Conservation (phyloP, 2,113 vertebrate genomes). For the Genyomyrus donnyi region DNA sequence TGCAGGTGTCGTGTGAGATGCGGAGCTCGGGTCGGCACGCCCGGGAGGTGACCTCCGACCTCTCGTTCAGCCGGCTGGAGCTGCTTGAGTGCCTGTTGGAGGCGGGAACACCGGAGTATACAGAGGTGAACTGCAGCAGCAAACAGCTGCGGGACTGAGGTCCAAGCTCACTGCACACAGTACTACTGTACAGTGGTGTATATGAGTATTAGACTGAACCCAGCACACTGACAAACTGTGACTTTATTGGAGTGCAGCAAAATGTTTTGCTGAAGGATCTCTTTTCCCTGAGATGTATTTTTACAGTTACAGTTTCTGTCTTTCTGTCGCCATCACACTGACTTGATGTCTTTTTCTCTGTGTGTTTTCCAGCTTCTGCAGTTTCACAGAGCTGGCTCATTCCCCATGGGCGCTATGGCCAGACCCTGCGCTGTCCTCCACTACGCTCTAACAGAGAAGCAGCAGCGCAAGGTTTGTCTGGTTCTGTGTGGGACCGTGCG, state of each 20-base stretch:
- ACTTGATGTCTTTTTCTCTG: neutral
- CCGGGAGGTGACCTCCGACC: slow-evolving; percentile 60
- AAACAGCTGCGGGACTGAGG: neutral
- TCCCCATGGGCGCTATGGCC: slow-evolving; percentile 58
- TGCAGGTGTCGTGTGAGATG: slow-evolving; percentile 75
- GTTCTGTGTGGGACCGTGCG: neutral
- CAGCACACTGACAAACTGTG: neutral
- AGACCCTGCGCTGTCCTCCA: slow-evolving; percentile 74
- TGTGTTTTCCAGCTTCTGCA: slow-evolving; percentile 61
- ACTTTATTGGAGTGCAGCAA: neutral
- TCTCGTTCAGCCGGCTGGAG: slow-evolving; percentile 76
- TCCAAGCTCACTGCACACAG: neutral
- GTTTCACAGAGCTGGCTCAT: slow-evolving; percentile 64
- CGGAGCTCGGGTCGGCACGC: slow-evolving; percentile 48
- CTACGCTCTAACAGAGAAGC: slow-evolving; percentile 66
- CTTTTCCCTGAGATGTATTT: neutral
- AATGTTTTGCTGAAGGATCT: neutral
- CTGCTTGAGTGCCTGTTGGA: slow-evolving; percentile 79
- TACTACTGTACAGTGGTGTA: neutral
- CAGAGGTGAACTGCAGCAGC: slow-evolving; percentile 58
- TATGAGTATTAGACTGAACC: neutral
- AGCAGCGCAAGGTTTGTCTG: slow-evolving; percentile 59
- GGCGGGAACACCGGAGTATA: slow-evolving; percentile 57
- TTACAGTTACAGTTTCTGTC: neutral
- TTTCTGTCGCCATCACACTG: neutral